A percentile compares a stretch with the other conserved stretches of the same genome.
These are phyloP conservation scores for Cephus sareptanus DNA, from an alignment of 2,888 invertebrate genomes.

Conservation along the genomic window DNA sequence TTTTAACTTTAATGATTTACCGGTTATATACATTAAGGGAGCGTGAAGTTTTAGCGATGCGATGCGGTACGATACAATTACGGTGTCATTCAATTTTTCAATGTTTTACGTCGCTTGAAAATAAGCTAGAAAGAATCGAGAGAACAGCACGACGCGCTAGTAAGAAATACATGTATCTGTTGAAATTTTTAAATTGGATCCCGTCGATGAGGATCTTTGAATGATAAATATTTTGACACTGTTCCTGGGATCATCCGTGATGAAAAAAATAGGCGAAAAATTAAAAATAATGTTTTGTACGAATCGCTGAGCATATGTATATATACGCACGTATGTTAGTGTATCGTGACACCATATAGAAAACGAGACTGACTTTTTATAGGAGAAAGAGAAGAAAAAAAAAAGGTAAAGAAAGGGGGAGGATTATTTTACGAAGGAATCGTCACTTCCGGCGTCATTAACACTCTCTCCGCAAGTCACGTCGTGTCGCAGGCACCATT, in stretches of 20 bases:
- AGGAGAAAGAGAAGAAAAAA: constrained; percentile 29
- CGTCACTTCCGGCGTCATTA: neutral
- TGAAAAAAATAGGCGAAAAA: too few species aligned
- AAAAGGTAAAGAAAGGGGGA: neutral
- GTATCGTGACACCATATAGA: constrained; percentile 30
- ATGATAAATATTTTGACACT: neutral
- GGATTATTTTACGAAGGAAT: neutral
- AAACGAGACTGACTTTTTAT: constrained; percentile 61
- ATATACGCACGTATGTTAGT: neutral
- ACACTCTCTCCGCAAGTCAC: neutral
- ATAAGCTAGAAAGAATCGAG: too few species aligned
- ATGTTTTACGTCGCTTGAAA: neutral
- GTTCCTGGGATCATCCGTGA: neutral
- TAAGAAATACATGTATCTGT: neutral
- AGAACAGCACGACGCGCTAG: neutral
- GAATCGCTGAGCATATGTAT: neutral
- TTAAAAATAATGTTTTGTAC: neutral
- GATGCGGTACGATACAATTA: neutral
- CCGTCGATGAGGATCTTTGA: neutral
- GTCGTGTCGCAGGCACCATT: neutral
- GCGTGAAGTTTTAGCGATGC: neutral
- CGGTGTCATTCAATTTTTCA: neutral
- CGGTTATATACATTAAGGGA: neutral
- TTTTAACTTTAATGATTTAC: neutral
- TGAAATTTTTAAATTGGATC: neutral